These are phyloP conservation scores for Sebastes iracundus DNA, from an alignment of 2,797 vertebrate species.

Conservation along the genomic window DNA sequence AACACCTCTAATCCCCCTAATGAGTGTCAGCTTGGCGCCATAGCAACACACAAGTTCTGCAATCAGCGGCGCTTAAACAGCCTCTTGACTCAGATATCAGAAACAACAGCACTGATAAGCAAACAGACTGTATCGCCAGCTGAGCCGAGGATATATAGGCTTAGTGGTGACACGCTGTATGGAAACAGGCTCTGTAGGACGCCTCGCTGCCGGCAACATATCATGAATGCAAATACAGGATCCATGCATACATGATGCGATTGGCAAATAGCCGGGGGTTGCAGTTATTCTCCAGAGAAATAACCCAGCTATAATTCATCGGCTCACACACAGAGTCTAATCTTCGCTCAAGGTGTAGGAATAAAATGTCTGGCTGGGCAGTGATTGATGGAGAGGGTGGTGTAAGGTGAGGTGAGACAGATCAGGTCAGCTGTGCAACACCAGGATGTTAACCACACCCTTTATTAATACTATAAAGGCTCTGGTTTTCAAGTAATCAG, in stretches of 20 bases:
- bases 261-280: slow-evolving; percentile 19
- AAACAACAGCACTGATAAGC: slow-evolving; percentile 66
- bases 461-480: slow-evolving; percentile 40
- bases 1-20: slow-evolving; percentile 58
- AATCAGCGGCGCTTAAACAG: slow-evolving; percentile 54
- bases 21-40: slow-evolving; percentile 54
- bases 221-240: slow-evolving; percentile 38
- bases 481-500: slow-evolving; percentile 25
- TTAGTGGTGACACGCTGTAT: slow-evolving; percentile 12
- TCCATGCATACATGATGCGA: neutral
- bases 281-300: slow-evolving; percentile 15
- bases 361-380: neutral
- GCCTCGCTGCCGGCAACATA: neutral
- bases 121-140: slow-evolving; percentile 46
- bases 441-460: slow-evolving; percentile 59
- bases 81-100: slow-evolving; percentile 52
- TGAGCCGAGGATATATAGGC: slow-evolving; percentile 25
- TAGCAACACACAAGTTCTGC: slow-evolving; percentile 60
- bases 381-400: slow-evolving; percentile 46
- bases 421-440: slow-evolving; percentile 17
- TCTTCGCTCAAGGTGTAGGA: neutral
- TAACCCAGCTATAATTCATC: slow-evolving; percentile 6
- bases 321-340: neutral
- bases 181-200: slow-evolving; percentile 27
- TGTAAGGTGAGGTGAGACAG: slow-evolving; percentile 1